Percentiles rank a stretch among this genome's conserved stretches.
Evolutionary conservation across 2,797 vertebrate genomes (phyloP).

Genomic region (Epinephelus coioides): DNA sequence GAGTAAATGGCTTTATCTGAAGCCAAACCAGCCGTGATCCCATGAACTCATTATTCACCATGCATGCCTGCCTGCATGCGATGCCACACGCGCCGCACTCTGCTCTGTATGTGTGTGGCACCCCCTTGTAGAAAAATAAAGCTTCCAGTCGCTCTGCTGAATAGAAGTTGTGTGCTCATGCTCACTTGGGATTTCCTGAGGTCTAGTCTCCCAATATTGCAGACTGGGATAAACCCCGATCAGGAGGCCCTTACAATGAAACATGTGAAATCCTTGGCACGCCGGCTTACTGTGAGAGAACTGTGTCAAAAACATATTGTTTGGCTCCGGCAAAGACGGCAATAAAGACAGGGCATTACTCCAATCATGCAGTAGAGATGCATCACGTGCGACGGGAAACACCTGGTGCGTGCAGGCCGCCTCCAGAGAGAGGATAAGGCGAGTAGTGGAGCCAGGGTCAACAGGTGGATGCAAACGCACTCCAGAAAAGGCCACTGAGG

Average conservation of each 20-base stretch:
- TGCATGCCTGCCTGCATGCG: conserved; percentile 55
- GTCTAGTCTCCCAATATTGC: conserved; percentile 70
- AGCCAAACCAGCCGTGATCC: conserved; percentile 64
- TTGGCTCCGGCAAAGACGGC: conserved; percentile 46
- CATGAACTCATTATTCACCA: conserved; percentile 63
- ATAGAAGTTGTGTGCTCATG: conserved; percentile 68
- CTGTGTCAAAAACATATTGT: conserved; percentile 74
- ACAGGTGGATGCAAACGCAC: conserved; percentile 64
- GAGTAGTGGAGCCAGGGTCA: conserved; percentile 48
- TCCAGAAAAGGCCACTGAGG: conserved; percentile 24
- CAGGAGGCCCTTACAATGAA: conserved; percentile 67
- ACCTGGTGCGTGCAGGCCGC: conserved; percentile 56
- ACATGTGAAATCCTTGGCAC: conserved; percentile 69
- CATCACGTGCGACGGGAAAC: conserved; percentile 60
- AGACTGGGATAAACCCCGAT: conserved; percentile 62
- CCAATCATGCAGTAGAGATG: conserved; percentile 27
- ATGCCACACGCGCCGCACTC: conserved; percentile 47
- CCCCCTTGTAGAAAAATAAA: conserved; percentile 60
- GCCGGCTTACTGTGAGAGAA: conserved; percentile 51
- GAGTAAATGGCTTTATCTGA: conserved; percentile 64
- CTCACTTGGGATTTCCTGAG: conserved; percentile 78
- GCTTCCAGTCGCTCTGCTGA: conserved; percentile 55
- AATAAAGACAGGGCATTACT: conserved; percentile 50
- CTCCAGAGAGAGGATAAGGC: conserved; percentile 20
- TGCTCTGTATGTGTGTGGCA: conserved; percentile 58